Evolutionary conservation across 2,888 invertebrate genomes (phyloP).

Genomic region (Drosophila paramelanica): DNA sequence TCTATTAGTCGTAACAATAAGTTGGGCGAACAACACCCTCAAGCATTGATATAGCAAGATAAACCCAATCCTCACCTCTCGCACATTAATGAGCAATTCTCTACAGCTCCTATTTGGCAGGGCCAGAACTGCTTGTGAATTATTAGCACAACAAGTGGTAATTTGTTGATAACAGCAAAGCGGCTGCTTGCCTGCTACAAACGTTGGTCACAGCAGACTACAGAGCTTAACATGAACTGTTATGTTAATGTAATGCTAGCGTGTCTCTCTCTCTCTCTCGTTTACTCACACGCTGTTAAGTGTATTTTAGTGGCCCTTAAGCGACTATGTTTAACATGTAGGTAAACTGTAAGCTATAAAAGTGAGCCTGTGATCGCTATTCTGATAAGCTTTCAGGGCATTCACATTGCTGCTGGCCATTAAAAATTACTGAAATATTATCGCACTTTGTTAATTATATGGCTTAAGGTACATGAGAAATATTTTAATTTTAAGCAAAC

Average conservation of each 20-base stretch:
- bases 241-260: conserved; percentile 6
- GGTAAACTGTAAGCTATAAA: neutral
- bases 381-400: conserved; percentile 23
- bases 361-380: neutral
- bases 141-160: conserved; percentile 1
- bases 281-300: neutral
- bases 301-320: conserved; percentile 29
- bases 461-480: conserved; percentile 51
- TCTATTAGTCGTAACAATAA: conserved; percentile 76
- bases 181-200: neutral
- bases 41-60: conserved; percentile 67
- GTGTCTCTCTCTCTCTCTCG: neutral
- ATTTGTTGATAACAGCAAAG: conserved; percentile 4
- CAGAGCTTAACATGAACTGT: neutral
- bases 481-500: conserved; percentile 44
- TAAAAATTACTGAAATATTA: conserved; percentile 17
- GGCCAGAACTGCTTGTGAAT: conserved; percentile 63
- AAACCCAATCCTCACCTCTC: conserved; percentile 81
- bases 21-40: conserved; percentile 80
- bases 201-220: neutral
- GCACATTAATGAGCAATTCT: fast-evolving
- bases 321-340: conserved; percentile 9
- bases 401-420: conserved; percentile 35
- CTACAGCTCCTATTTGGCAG: neutral
- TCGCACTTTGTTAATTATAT: conserved; percentile 33